Percentiles rank a stretch among this genome's conserved stretches.
phyloP scores from a whole-genome alignment of 2,113 vertebrate species.

The Phalacrocorax carbo region DNA sequence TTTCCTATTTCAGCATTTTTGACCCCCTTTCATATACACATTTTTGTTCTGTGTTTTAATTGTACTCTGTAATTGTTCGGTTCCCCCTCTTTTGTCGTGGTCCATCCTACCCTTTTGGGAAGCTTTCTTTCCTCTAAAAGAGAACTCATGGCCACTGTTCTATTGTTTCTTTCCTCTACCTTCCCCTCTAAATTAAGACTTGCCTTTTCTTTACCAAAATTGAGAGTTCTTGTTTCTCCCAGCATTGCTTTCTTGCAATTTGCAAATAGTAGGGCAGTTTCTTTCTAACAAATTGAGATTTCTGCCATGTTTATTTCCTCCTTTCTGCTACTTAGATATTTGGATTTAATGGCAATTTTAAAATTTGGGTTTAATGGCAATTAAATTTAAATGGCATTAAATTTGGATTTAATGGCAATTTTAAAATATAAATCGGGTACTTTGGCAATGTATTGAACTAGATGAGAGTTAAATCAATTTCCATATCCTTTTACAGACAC shows the following conservation, averaged over 20 bases:
- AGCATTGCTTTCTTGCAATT: not conserved
- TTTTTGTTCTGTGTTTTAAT: not conserved
- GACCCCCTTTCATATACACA: not conserved
- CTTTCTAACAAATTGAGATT: not conserved
- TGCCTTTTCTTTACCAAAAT: not conserved
- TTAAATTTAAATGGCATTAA: not conserved
- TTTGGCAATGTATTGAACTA: not conserved
- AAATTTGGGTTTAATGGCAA: not conserved
- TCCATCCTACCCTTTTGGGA: not conserved
- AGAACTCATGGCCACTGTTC: not conserved
- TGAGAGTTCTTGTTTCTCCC: not conserved
- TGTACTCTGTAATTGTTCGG: not conserved
- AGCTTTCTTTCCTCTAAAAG: not conserved
- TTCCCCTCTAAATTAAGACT: not conserved
- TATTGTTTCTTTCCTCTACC: not conserved
- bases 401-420: not conserved
- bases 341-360: not conserved
- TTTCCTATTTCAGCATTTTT: not conserved
- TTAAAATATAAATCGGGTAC: not conserved
- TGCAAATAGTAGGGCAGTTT: not conserved
- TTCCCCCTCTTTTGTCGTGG: not conserved
- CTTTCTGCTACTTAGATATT: not conserved
- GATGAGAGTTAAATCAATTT: not conserved
- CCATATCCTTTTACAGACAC: constrained; percentile 69
- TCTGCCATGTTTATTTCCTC: not conserved